Percentiles rank a stretch among this genome's conserved stretches.
phyloP scores from a whole-genome alignment of 2,888 invertebrate species.

The Serrognathus titanus region DNA sequence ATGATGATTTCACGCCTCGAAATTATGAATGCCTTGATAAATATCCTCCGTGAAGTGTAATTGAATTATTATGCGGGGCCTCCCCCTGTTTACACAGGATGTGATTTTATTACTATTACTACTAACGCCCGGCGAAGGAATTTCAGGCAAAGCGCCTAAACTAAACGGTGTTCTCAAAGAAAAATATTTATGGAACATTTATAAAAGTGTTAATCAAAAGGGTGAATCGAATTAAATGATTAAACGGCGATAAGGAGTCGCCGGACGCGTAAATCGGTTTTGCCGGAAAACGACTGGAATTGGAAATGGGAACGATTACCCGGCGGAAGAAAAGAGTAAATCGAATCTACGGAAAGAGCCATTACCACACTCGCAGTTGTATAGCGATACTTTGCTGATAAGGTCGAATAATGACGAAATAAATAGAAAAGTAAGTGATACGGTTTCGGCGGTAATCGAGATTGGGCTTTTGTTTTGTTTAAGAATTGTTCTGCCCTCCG shows the following conservation, averaged over 20 bases:
- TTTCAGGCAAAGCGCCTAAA: too few relatives aligned
- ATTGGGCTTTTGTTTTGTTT: too few relatives aligned
- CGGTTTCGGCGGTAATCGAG: too few relatives aligned
- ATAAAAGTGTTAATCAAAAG: background rate
- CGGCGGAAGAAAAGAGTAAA: conserved; percentile 40
- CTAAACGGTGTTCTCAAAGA: too few relatives aligned
- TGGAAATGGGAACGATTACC: conserved; percentile 45
- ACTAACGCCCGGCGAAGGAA: too few relatives aligned
- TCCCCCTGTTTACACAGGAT: conserved; percentile 13
- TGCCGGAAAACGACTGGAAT: conserved; percentile 45
- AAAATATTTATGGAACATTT: too few relatives aligned
- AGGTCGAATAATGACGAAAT: conserved; percentile 13
- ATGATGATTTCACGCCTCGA: conserved; percentile 25
- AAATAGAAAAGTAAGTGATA: conserved; percentile 16
- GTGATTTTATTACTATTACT: background rate
- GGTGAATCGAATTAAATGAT: conserved; percentile 1
- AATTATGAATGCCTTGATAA: conserved; percentile 29
- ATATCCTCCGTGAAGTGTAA: conserved; percentile 13
- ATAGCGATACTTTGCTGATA: conserved; percentile 11
- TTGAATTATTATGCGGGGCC: conserved; percentile 21
- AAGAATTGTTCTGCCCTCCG: background rate
- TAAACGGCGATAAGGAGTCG: conserved; percentile 19
- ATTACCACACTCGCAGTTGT: conserved; percentile 16
- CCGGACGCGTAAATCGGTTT: conserved; percentile 42
- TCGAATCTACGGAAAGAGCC: conserved; percentile 36